Base-by-base conservation (phyloP, 1,140 invertebrate genomes). In the Trichoplusia ni region DNA sequence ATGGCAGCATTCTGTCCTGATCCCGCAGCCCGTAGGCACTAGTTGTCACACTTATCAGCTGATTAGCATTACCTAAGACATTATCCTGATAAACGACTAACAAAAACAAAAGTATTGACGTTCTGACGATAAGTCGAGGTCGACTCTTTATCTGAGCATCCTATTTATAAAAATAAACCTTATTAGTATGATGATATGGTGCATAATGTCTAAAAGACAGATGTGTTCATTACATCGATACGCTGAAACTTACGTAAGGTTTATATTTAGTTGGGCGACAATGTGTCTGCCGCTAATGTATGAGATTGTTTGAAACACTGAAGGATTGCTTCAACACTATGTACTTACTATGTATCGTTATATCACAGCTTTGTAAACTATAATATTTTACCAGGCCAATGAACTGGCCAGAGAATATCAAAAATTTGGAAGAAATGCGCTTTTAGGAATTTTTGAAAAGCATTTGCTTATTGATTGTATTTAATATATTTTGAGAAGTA, bases 191-290 rank as follows among this genome's bases (percentile, higher is more conserved):
- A 29, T 0, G 1, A n/a, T 25, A 49, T 29, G 25, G 46, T 49
- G 16, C 7, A 49, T 9, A n/a, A n/a, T 31, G 7, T 49, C 21
- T 13, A 16, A 18, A 7, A 1, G 11, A 14, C 9, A 9, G 7
- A 18, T 18, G 11, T 13, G 11, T 18, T 31, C 13, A 29, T n/a
- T 49, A 14, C 27, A 46, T 35, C 8, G 27, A 53, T 35, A 35
- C 18, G 18, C 35, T 49, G 46, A 49, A 49, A 31, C 27, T 68
- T 69, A 61, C 64, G 73, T 67, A 69, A 75, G 54, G 44, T 51
- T 33, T 75, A 69, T 69, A 58, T 58, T 58, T 58, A 58, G 54
- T 58, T 62, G 21, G 69, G 73, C 73, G 65, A 71, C 69, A 63
- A 44, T 49, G 47, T 61, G 69, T 69, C 69, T 69, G 47, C 40